Percentiles rank a stretch among this genome's conserved stretches.
These are phyloP conservation scores for Liopterus haemorrhoidalis DNA, from an alignment of 2,888 invertebrate species.

Conservation along the genomic window DNA sequence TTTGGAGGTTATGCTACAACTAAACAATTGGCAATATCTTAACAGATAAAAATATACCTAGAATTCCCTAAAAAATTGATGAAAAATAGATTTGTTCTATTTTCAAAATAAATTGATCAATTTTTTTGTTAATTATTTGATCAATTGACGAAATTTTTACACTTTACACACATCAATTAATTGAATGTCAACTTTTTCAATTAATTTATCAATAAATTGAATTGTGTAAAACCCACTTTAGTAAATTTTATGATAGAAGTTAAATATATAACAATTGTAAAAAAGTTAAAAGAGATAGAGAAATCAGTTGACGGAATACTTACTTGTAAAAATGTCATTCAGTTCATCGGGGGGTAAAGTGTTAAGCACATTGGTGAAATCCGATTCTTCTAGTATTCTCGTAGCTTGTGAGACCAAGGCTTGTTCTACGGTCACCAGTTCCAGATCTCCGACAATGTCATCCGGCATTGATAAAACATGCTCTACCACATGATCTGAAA, in stretches of 20 bases:
- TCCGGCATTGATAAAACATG: slow-evolving; percentile 52
- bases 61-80: too few relatives aligned
- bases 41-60: too few relatives aligned
- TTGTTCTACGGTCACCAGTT: slow-evolving; percentile 42
- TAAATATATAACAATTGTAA: not conserved
- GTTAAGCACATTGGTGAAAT: slow-evolving; percentile 71
- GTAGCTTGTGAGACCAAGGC: slow-evolving; percentile 62
- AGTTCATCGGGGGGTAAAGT: slow-evolving; percentile 76
- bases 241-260: not conserved
- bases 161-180: too few relatives aligned
- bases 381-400: slow-evolving; percentile 64
- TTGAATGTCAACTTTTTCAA: too few relatives aligned
- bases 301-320: slow-evolving; percentile 32
- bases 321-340: slow-evolving; percentile 73
- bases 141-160: too few relatives aligned
- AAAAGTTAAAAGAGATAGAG: not conserved
- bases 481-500: slow-evolving; percentile 46
- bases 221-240: slow-evolving; percentile 3
- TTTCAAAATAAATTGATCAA: too few relatives aligned
- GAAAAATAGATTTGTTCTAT: too few relatives aligned
- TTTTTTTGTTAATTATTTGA: too few relatives aligned
- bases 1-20: too few relatives aligned
- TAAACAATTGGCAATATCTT: too few relatives aligned
- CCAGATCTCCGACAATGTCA: slow-evolving; percentile 55
- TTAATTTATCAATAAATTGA: too few relatives aligned